These are phyloP conservation scores for Alethe castanea DNA, from an alignment of 2,113 vertebrate species.

Conservation along the genomic window DNA sequence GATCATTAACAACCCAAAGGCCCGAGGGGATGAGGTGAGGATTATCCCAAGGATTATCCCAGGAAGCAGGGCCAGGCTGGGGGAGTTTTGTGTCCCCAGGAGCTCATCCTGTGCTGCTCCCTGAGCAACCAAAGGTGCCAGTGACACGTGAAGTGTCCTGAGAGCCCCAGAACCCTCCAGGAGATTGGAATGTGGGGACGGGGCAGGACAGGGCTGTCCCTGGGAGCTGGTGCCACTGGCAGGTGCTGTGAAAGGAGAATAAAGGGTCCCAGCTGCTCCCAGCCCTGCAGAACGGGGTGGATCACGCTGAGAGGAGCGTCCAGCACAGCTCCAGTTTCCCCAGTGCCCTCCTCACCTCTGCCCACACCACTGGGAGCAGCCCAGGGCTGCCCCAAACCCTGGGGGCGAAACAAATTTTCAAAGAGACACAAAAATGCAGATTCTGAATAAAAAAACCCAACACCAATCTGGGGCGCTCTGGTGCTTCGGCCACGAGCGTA, in stretches of 20 bases:
- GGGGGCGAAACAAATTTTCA: neutral
- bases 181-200: neutral
- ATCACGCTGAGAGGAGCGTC: neutral
- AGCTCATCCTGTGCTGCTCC: neutral
- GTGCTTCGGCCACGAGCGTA: accelerated
- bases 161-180: neutral
- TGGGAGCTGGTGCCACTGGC: accelerated
- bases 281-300: neutral
- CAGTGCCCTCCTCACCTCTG: neutral
- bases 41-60: neutral
- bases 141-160: accelerated
- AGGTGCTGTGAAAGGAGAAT: neutral
- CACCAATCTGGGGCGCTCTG: neutral
- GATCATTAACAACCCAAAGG: neutral
- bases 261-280: neutral
- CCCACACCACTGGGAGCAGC: neutral
- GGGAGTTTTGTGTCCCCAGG: accelerated
- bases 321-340: neutral
- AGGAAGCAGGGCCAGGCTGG: neutral
- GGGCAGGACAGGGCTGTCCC: neutral
- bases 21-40: neutral
- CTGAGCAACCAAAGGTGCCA: neutral
- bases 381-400: neutral
- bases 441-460: neutral
- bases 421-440: neutral